Conservation (phyloP, 1,140 invertebrate species). For the Fopius arisanus region DNA sequence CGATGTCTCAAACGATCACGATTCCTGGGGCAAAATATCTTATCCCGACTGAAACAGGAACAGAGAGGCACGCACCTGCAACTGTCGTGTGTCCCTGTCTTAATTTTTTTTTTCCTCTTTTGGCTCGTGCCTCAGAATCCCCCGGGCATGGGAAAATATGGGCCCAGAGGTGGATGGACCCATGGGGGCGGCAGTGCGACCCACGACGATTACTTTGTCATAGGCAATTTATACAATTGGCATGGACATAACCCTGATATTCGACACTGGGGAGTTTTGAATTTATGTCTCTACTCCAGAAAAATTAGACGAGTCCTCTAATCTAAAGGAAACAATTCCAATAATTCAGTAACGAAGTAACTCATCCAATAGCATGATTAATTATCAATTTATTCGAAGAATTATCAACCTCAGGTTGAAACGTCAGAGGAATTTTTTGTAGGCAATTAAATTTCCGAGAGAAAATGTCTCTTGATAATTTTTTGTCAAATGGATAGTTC, state of each 20-base stretch:
- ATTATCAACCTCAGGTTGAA: too few relatives aligned
- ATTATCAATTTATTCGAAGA: too few relatives aligned
- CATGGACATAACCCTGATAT: conserved; percentile 47
- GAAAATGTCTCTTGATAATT: too few relatives aligned
- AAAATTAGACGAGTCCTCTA: too few relatives aligned
- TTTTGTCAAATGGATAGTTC: too few relatives aligned
- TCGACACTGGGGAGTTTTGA: conserved; percentile 58
- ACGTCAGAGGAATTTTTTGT: too few relatives aligned
- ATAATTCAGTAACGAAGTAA: too few relatives aligned
- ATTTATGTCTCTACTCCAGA: conserved; percentile 51
- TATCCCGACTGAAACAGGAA: neutral
- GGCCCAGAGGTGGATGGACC: conserved; percentile 40
- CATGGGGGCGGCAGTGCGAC: neutral
- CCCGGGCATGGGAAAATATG: conserved; percentile 43
- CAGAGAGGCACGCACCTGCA: conserved; percentile 35
- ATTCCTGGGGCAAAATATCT: conserved; percentile 39
- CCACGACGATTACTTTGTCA: conserved; percentile 62
- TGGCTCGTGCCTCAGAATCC: conserved; percentile 7
- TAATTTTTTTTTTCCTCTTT: neutral
- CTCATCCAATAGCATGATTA: too few relatives aligned
- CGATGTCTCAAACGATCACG: conserved; percentile 64
- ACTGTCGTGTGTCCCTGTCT: conserved; percentile 10
- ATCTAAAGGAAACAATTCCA: too few relatives aligned
- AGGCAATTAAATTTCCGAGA: too few relatives aligned
- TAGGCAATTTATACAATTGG: conserved; percentile 65